phyloP scores from a whole-genome alignment of 2,888 invertebrate genomes.

The Bellardia bayeri region DNA sequence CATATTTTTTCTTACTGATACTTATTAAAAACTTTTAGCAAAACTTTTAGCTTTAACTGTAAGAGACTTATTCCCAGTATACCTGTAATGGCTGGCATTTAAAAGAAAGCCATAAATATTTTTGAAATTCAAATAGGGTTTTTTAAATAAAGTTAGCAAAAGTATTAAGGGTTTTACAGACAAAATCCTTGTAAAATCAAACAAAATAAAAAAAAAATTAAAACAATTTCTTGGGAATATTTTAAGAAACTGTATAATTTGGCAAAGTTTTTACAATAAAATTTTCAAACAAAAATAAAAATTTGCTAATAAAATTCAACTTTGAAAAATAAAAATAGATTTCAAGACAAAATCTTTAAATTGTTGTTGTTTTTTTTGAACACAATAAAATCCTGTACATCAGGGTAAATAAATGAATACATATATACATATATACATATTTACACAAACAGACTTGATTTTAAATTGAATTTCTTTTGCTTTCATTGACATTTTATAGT shows the following conservation, averaged over 20 bases:
- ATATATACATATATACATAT: not conserved
- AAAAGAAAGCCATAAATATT: not conserved
- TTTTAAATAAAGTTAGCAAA: not conserved
- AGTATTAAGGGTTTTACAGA: not conserved
- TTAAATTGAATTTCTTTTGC: conserved; percentile 42
- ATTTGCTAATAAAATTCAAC: conserved; percentile 36
- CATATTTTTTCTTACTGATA: no score
- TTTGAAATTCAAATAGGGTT: not conserved
- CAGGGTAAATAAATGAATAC: conserved; percentile 2
- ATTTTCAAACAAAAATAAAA: conserved; percentile 14
- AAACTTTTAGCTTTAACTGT: not conserved
- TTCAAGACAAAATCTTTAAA: not conserved
- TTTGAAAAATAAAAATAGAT: not conserved
- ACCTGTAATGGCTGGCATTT: not conserved
- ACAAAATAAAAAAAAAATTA: not conserved
- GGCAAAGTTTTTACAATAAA: conserved; percentile 16
- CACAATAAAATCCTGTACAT: not conserved
- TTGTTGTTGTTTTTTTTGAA: not conserved
- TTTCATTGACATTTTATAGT: not conserved
- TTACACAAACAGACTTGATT: conserved; percentile 1
- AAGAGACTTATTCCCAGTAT: not conserved
- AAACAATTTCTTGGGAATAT: not conserved
- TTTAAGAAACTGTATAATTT: conserved; percentile 10
- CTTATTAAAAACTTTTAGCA: no score
- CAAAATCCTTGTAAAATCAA: not conserved